These are phyloP conservation scores for Xiphophorus maculatus DNA, from an alignment of 2,113 vertebrate genomes.

Conservation along the genomic window DNA sequence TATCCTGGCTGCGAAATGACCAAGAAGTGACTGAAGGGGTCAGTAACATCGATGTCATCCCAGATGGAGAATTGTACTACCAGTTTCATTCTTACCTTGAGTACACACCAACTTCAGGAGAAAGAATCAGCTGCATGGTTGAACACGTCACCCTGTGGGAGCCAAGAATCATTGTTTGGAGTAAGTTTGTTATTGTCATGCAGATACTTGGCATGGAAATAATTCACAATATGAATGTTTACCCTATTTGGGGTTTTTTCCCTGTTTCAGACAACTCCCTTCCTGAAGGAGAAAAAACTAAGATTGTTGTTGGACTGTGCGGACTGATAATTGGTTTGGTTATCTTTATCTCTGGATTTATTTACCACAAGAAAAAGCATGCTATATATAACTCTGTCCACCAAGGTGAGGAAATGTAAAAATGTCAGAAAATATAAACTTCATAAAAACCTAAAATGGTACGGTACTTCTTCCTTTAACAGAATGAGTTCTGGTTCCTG, in stretches of 20 bases:
- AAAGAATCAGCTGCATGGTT: conserved; percentile 32
- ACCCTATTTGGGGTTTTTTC: too few species aligned
- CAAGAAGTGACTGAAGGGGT: conserved; percentile 8
- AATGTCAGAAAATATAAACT: too few species aligned
- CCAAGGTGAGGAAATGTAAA: background rate
- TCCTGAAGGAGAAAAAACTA: background rate
- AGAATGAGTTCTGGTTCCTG: too few species aligned
- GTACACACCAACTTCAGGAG: background rate
- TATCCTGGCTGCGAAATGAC: conserved; percentile 26
- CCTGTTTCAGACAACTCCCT: conserved; percentile 4
- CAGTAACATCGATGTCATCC: background rate
- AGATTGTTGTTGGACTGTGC: background rate
- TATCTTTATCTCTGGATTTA: background rate
- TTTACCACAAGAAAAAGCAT: background rate
- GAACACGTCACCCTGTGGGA: conserved; percentile 8
- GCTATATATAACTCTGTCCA: background rate
- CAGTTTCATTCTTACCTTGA: conserved; percentile 33
- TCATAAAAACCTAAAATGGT: too few species aligned
- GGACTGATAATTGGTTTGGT: background rate
- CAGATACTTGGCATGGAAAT: background rate
- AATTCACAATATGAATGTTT: background rate
- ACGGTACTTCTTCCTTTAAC: too few species aligned
- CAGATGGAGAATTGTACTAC: conserved; percentile 15
- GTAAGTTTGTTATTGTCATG: background rate
- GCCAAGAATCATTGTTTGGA: conserved; percentile 19